Base-by-base conservation (phyloP, 2,888 invertebrate genomes). In the Agrenia bidenticulata region DNA sequence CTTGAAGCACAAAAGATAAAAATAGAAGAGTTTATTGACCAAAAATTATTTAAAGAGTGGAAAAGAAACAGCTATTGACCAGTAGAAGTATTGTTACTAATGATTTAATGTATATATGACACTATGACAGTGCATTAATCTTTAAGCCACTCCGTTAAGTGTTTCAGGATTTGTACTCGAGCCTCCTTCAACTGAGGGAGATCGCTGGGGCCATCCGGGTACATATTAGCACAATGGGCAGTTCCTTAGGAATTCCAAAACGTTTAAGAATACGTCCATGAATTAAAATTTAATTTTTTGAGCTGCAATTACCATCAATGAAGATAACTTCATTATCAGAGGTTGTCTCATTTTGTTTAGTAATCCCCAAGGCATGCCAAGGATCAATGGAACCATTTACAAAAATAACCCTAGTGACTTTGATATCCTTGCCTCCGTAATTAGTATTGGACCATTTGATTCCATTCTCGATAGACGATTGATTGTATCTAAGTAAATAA, bases 171-270 rank as follows among this genome's bases (percentile, higher is more conserved):
- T 78, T 85, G 80, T 32, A 84, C 79, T 62, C 94, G 85, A 0
- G 93, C 92, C 53, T 82, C 82, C 39, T 82, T 83, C 66, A 94
- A 81, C 62, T 87, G 84, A 0, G 86, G 85, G 2, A 84, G 81
- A 80, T 95, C 94, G 0, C 65, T 72, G 51, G 66, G 65, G 24
- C 72, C 58, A 41, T 63, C 66, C 0, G 75, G 75, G 51, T 75
- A 94, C 92, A 94, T 92, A 78, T 94, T 89, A 0, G 94, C 94
- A 80, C 94, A 95, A 79, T 95, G 94, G 5, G 94, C 94, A n/a
- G 94, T 92, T 45, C 92, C 93, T 91, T 78, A 81, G 56, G 4
- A 45, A 39, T 11, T 39, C 7, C 7, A 39, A 39, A 39, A 39
- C 39, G 15, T 11, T 15, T 39, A 39, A 39, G 15, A 15, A 39